Evolutionary conservation across 2,888 invertebrate genomes (phyloP).

Genomic region (Tanypteryx hageni): DNA sequence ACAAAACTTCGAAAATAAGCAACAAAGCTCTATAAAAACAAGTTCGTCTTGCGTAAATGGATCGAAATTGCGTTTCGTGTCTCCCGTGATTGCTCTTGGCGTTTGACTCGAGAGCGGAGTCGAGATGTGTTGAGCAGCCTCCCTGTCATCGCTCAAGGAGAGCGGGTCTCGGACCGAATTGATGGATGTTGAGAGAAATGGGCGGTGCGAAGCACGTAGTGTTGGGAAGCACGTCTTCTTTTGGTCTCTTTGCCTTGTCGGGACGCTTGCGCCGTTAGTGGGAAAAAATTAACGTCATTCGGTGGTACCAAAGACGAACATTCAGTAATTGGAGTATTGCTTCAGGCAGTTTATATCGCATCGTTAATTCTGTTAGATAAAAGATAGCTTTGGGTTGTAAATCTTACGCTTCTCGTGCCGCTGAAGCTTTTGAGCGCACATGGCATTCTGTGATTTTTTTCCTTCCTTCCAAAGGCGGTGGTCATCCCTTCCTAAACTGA

Average conservation of each 20-base stretch:
- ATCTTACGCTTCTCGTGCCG: too few relatives aligned
- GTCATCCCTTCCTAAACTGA: too few relatives aligned
- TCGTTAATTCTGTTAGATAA: too few relatives aligned
- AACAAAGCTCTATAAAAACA: neutral
- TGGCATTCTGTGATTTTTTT: too few relatives aligned
- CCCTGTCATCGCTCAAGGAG: neutral
- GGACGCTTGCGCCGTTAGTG: neutral
- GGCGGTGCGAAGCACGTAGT: neutral
- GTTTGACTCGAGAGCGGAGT: neutral
- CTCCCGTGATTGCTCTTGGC: neutral
- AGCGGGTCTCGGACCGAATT: neutral
- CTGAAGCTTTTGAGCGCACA: too few relatives aligned
- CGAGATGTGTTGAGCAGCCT: neutral
- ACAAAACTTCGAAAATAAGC: neutral
- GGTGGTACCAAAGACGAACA: neutral
- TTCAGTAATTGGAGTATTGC: neutral
- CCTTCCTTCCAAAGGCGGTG: too few relatives aligned
- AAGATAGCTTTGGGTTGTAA: too few relatives aligned
- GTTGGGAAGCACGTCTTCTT: neutral
- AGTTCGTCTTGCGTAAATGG: neutral
- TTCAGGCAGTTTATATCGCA: too few relatives aligned
- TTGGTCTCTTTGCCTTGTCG: too few relatives aligned
- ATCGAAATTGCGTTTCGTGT: neutral
- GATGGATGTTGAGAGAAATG: neutral
- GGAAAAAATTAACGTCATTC: neutral